Evolutionary conservation across 2,113 vertebrate genomes (phyloP).

Genomic region (Alaudala cheleensis): DNA sequence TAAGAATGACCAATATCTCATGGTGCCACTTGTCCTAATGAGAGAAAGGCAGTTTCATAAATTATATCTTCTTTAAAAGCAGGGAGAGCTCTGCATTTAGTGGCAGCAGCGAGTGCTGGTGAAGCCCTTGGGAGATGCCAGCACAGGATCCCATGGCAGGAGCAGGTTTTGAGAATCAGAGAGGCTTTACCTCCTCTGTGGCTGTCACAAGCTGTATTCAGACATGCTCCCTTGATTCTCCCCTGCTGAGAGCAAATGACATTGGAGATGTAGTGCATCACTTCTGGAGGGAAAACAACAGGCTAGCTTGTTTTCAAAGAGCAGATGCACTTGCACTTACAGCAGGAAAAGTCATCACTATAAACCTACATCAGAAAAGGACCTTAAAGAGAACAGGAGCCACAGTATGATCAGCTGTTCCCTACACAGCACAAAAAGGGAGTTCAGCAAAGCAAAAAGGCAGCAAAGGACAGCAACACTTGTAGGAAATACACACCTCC

Average conservation of each 20-base stretch:
- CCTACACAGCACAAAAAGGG: background rate
- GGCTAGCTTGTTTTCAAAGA: background rate
- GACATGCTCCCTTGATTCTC: background rate
- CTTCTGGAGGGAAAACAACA: background rate
- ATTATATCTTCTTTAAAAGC: background rate
- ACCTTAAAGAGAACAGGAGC: background rate
- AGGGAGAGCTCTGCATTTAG: background rate
- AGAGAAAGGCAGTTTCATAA: background rate
- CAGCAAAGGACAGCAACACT: background rate
- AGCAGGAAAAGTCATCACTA: background rate
- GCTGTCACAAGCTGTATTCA: background rate
- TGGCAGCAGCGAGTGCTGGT: background rate
- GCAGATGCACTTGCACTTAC: fast-evolving
- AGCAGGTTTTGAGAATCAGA: background rate
- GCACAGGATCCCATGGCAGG: background rate
- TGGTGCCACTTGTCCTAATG: background rate
- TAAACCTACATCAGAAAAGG: background rate
- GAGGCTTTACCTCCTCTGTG: background rate
- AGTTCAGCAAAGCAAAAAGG: background rate
- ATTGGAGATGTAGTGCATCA: background rate
- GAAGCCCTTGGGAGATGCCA: background rate
- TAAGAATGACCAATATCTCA: background rate
- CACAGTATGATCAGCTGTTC: background rate
- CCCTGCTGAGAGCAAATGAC: background rate
- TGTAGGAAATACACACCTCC: background rate